A percentile compares a stretch with the other conserved stretches of the same genome.
These are phyloP conservation scores for Glomeris maerens DNA, from an alignment of 1,140 invertebrate species.

Conservation along the genomic window DNA sequence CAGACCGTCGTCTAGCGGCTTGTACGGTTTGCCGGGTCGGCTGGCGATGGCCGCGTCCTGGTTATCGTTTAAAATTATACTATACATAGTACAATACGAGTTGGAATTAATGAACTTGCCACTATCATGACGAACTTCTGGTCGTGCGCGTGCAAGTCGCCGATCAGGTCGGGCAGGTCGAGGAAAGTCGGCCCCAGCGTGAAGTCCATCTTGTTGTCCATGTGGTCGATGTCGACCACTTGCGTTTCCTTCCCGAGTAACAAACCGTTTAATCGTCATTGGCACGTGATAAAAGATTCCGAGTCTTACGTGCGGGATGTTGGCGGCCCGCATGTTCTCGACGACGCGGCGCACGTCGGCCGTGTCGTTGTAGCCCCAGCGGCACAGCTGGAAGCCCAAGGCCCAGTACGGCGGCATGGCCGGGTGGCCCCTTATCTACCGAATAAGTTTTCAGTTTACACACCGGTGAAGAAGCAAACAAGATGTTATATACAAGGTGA, in stretches of 20 bases:
- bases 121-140: neutral
- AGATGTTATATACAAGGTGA: neutral
- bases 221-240: neutral
- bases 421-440: conserved; percentile 27
- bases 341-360: neutral
- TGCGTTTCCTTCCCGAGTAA: neutral
- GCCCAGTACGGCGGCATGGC: conserved; percentile 35
- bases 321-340: neutral
- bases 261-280: neutral
- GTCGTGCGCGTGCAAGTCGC: neutral
- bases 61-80: neutral
- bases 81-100: neutral
- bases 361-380: conserved; percentile 11
- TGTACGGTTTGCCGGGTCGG: neutral
- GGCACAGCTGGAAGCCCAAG: conserved; percentile 35
- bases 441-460: too few species aligned
- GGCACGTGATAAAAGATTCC: neutral
- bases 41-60: neutral
- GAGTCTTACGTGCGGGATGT: neutral
- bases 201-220: neutral
- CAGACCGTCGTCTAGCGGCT: neutral
- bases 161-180: neutral
- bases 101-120: neutral
- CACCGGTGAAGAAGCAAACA: too few species aligned
- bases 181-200: neutral